Base-by-base conservation (phyloP, 2,888 invertebrate genomes). In the Entomobrya multifasciata region DNA sequence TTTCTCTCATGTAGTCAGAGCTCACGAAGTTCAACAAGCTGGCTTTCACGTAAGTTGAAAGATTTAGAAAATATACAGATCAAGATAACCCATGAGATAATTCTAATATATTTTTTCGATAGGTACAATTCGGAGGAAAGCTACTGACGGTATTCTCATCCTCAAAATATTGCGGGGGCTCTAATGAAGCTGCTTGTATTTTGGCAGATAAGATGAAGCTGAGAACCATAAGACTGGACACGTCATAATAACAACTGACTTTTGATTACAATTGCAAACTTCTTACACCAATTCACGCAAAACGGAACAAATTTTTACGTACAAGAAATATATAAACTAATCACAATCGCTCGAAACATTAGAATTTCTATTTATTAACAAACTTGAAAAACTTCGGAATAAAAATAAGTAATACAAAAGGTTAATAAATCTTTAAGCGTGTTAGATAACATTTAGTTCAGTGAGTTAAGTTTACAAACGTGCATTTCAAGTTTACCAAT, bases 81-180 rank as follows among this genome's bases (percentile, higher is more conserved):
- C n/a, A n/a, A n/a, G n/a, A n/a, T n/a, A n/a, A 13, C 17, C 13
- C 47, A 2, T 11, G 47, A 47, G 20, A 52, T 3, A 52, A 20
- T 6, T 36, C 3, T 8, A 27, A 76, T 27, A 57, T 65, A 47
- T 15, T 13, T 47, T 3, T 44, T 76, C 49, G 36, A 55, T 81
- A 95, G 95, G 94, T 95, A 55, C 95, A 95, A 91, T 94, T 95
- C 90, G 94, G 94, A 88, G 96, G 95, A 0, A 94, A 94, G 89
- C 93, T 96, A 55, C 92, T 96, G 87, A 95, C 96, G 0, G 95
- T 96, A 25, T 96, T 96, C 92, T 96, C 96, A 0, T 95, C 96
- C 0, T 95, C 95, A 1, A 94, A 94, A 90, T 96, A 96, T 93
- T 95, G 95, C 92, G 95, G 95, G 62, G 95, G 95, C 0, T 93